Conservation (phyloP, 2,888 invertebrate genomes). For the Oligia strigilis region DNA sequence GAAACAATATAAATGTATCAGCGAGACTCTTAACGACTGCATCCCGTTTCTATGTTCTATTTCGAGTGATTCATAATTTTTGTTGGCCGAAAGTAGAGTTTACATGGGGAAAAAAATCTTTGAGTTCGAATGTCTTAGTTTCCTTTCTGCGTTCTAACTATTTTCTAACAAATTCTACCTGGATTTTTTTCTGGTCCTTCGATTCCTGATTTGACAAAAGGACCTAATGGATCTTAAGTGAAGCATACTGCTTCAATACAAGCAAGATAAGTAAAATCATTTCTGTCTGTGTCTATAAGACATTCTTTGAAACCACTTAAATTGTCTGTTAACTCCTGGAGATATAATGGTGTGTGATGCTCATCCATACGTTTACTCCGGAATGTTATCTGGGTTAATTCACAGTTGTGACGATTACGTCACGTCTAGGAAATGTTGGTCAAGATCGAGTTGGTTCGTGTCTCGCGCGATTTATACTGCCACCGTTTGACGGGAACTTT, state of each 20-base stretch:
- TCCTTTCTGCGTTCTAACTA: not conserved
- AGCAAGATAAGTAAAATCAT: not conserved
- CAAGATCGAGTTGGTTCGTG: constrained; percentile 70
- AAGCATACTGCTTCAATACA: not conserved
- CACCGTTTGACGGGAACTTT: constrained; percentile 61
- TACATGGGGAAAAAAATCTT: not conserved
- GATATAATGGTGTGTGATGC: constrained; percentile 55
- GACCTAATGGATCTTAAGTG: not conserved
- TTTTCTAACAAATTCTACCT: not conserved
- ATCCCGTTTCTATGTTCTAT: constrained; percentile 8
- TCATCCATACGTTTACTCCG: constrained; percentile 60
- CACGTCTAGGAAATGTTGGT: constrained; percentile 70
- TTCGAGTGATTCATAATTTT: constrained; percentile 1
- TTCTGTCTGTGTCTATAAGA: not conserved
- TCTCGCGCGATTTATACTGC: constrained; percentile 62
- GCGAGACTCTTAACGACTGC: not conserved
- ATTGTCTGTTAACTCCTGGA: constrained; percentile 41
- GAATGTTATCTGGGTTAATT: constrained; percentile 72
- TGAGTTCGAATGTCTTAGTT: not conserved
- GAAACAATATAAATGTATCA: constrained; percentile 10
- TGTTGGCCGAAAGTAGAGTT: not conserved
- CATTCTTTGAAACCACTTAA: constrained; percentile 30
- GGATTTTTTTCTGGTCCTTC: constrained; percentile 8
- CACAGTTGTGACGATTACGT: constrained; percentile 69
- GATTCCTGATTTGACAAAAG: not conserved